phyloP scores from a whole-genome alignment of 2,113 vertebrate genomes.

The Elephantulus edwardii region DNA sequence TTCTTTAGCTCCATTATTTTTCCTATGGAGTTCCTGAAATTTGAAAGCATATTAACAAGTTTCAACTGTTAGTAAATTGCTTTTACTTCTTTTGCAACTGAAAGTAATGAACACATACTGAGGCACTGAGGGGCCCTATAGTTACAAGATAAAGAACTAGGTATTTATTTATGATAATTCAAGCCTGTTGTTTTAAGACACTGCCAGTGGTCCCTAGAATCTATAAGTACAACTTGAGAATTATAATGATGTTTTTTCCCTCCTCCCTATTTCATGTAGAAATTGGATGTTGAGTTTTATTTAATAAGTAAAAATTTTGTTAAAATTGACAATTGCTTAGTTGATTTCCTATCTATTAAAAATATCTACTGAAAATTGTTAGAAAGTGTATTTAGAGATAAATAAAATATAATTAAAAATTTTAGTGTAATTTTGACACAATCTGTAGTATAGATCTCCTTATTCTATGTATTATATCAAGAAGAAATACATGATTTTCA shows the following conservation, averaged over 20 bases:
- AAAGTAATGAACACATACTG: neutral
- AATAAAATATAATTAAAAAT: neutral
- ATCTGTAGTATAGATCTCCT: neutral
- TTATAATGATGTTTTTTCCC: too few species aligned
- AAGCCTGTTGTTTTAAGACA: neutral
- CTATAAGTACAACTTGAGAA: neutral
- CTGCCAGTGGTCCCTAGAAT: neutral
- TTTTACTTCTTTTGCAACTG: constrained; percentile 30
- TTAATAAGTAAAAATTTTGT: neutral
- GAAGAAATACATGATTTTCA: neutral
- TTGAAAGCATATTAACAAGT: constrained; percentile 58
- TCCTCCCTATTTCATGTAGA: neutral
- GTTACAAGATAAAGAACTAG: constrained; percentile 39
- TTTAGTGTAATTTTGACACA: neutral
- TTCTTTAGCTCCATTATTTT: constrained; percentile 61
- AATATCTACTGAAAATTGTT: neutral
- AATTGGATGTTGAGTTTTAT: neutral
- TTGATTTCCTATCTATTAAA: neutral
- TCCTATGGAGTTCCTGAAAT: constrained; percentile 64
- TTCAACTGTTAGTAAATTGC: constrained; percentile 65
- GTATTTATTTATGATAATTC: neutral
- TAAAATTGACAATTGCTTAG: neutral
- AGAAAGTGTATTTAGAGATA: neutral
- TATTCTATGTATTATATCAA: neutral
- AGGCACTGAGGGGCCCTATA: neutral